Evolutionary conservation across 2,113 vertebrate genomes (phyloP).

Genomic region (Peucedramus taeniatus): DNA sequence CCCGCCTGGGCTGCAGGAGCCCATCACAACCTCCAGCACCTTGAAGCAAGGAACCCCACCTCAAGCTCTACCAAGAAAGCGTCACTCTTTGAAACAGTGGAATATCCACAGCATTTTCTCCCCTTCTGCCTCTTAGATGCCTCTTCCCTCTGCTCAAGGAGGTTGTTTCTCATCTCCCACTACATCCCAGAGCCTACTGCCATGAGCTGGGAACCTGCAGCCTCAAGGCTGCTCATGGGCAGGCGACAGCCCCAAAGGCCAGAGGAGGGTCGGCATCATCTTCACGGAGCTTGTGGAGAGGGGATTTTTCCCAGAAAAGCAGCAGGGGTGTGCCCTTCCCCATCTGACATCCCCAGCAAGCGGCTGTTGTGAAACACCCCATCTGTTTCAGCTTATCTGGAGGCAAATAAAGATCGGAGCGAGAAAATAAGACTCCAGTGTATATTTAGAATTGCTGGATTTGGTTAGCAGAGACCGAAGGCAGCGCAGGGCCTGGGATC

Average conservation of each 20-base stretch:
- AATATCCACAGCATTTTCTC: background rate
- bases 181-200: background rate
- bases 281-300: background rate
- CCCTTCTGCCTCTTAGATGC: background rate
- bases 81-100: background rate
- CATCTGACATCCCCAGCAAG: conserved; percentile 49
- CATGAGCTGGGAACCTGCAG: background rate
- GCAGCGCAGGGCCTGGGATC: conserved; percentile 37
- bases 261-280: background rate
- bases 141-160: background rate
- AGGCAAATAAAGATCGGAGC: conserved; percentile 51
- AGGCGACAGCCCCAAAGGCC: background rate
- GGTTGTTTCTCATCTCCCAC: background rate
- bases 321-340: conserved; percentile 45
- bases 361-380: conserved; percentile 50
- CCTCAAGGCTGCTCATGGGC: background rate
- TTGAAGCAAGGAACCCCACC: background rate
- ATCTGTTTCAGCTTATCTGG: conserved; percentile 63
- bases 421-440: conserved; percentile 56
- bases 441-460: conserved; percentile 62
- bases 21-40: background rate
- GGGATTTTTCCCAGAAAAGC: conserved; percentile 54
- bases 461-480: conserved; percentile 23
- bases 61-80: background rate
- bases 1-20: background rate